Evolutionary conservation across 2,797 vertebrate species (phyloP), one percentile per base, ranked within the genome.

Genomic region (Philypnodon macrostomus): DNA sequence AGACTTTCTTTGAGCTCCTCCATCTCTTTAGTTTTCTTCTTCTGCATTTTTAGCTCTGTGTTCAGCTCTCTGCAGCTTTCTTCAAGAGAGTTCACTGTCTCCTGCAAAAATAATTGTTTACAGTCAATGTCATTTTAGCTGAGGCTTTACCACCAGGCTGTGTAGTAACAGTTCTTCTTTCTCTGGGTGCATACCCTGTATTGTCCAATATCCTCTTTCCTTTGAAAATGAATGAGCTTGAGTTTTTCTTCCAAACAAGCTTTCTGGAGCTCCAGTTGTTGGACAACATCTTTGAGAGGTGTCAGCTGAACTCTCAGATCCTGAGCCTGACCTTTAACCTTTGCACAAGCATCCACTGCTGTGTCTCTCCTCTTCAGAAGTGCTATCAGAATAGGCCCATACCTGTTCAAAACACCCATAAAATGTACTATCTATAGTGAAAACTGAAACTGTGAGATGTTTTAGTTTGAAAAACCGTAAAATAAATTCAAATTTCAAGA

Each of bases 161-260:
- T 6, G 5, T 13, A 19, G 2, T n/a, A n/a, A 16, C 2, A 17
- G 13, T 12, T 14, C 7, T 1, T 7, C 13, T 6, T 10, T 9
- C 11, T n/a, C 6, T 21, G 8, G 17, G 52, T 27, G 11, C 50
- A 1, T 88, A 98, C 96, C 92, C 90, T 87, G 74, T 93, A 93
- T 41, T 92, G 92, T 26, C 80, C 79, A n/a, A 91, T 77, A 2
- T 94, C 92, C 40, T 98, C 93, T 0, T 82, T 90, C 15, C 91
- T 81, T 4, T 96, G 94, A 2, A 84, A 75, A 73, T 86, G 84
- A 67, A 87, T 73, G 0, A 98, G 87, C 16, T 81, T 46, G 0
- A 95, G 87, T 78, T 93, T 93, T 74, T 97, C 92, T 75, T 97
- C 92, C 77, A 96, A 84, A 70, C 89, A 90, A 36, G 83, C 80